A percentile compares a stretch with the other conserved stretches of the same genome.
phyloP scores from a whole-genome alignment of 2,888 invertebrate genomes.

The Drosophila dives region DNA sequence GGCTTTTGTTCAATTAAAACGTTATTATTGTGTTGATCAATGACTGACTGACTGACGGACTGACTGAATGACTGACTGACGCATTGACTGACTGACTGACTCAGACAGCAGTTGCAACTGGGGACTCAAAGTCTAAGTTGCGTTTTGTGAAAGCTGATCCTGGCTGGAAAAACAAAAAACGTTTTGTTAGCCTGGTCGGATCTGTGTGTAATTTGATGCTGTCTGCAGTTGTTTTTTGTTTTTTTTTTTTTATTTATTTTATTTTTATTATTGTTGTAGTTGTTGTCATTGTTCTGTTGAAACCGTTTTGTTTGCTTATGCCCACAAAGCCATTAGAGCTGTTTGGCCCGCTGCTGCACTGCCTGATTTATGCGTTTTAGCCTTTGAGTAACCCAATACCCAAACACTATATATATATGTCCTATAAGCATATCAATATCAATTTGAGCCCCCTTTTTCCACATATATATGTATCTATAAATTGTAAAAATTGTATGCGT shows the following conservation, averaged over 20 bases:
- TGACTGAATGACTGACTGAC: constrained; percentile 33
- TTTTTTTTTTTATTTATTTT: constrained; percentile 9
- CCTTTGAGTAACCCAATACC: constrained; percentile 57
- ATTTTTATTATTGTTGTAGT: constrained; percentile 16
- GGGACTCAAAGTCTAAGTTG: constrained; percentile 79
- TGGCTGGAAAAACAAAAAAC: constrained; percentile 53
- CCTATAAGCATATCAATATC: constrained; percentile 23
- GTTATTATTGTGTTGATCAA: constrained; percentile 73
- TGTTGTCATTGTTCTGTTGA: constrained; percentile 36
- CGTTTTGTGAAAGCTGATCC: constrained; percentile 78
- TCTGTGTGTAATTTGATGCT: constrained; percentile 73
- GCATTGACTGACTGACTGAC: constrained; percentile 38
- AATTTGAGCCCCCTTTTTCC: constrained; percentile 6
- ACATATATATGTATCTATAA: constrained; percentile 16
- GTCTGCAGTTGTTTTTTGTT: constrained; percentile 25
- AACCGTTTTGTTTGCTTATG: constrained; percentile 75
- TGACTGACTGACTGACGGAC: constrained; percentile 49
- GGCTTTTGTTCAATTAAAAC: constrained; percentile 80
- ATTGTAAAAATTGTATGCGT: constrained; percentile 19
- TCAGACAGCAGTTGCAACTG: constrained; percentile 46
- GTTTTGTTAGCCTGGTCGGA: constrained; percentile 68
- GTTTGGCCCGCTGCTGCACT: constrained; percentile 23
- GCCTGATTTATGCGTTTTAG: constrained; percentile 66
- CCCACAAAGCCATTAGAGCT: constrained; percentile 49
- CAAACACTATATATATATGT: not conserved